Evolutionary conservation across 2,113 vertebrate species (phyloP), one percentile per base, ranked within the genome.

Genomic region (Aspiorhynchus laticeps): DNA sequence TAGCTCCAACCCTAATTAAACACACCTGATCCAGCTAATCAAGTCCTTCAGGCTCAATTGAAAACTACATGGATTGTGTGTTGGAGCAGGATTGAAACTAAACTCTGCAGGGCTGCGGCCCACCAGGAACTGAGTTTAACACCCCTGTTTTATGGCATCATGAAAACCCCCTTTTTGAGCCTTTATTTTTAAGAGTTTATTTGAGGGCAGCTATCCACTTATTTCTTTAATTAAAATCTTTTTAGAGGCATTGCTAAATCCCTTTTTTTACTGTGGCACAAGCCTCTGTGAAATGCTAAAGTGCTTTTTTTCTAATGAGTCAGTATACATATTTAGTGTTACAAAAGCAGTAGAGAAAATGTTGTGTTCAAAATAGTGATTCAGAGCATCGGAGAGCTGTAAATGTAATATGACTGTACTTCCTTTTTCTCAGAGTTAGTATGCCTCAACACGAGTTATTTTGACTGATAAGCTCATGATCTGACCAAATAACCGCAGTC

Each of bases 381-480:
- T 78, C 46, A 33, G 17, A 53, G 33, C 31, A 31, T 26, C 43
- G 1, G 8, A 78, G 17, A 48, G 46, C 43, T 78, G 2, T 41
- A 76, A 76, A n/a, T 48, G 76, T 10, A 21, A 19, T 31, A 53
- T 53, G 46, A 53, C 46, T 48, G n/a, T 77, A 51, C 75, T 78
- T 78, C 76, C 43, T 21, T 78, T 78, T 31, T 21, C 75, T 12
- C 9, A 5, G 46, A 78, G 14, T 2, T 2, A 28, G 11, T 53
- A 26, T 46, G 75, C 14, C 2, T 78, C 75, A 17, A 11, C 43
- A 78, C 15, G 48, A 1, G 75, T 33, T 53, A 33, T 78, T 78
- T 11, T 31, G 26, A 78, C 8, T 21, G 3, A 78, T 51, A 53
- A 78, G 17, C 76, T 78, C 76, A 78, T 78, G 46, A 31, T 78